phyloP scores from a whole-genome alignment of 2,797 vertebrate species.

The Premnoplex brunnescens region DNA sequence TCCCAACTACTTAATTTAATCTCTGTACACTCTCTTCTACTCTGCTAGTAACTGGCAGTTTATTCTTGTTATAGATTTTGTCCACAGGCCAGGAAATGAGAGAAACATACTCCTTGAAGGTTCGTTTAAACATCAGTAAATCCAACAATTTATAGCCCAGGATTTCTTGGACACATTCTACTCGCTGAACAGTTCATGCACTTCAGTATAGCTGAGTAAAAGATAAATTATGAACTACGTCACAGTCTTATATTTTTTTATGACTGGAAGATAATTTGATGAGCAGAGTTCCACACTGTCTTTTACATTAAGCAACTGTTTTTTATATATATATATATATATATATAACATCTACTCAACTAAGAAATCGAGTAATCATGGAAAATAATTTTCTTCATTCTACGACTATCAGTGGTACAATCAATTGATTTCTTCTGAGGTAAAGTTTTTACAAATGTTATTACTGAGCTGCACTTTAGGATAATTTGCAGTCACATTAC shows the following conservation, averaged over 20 bases:
- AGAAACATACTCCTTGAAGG: background rate
- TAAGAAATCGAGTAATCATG: background rate
- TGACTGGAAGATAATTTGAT: background rate
- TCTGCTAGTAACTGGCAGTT: background rate
- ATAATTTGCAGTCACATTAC: background rate
- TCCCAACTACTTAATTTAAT: background rate
- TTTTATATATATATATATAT: background rate
- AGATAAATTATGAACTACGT: background rate
- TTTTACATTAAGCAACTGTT: background rate
- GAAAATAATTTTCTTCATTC: background rate
- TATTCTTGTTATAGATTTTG: background rate
- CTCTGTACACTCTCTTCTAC: background rate
- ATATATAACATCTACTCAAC: background rate
- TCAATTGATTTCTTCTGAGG: background rate
- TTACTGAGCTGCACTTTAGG: background rate
- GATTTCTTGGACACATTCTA: background rate
- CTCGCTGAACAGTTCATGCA: background rate
- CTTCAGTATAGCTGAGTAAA: background rate
- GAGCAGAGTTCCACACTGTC: background rate
- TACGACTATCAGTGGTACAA: background rate
- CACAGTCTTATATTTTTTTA: background rate
- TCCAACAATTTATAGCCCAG: background rate
- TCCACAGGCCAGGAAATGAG: background rate
- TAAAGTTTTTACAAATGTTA: background rate
- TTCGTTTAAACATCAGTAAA: slow-evolving; percentile 20